phyloP scores from a whole-genome alignment of 2,888 invertebrate genomes.

The Maniola hyperantus region DNA sequence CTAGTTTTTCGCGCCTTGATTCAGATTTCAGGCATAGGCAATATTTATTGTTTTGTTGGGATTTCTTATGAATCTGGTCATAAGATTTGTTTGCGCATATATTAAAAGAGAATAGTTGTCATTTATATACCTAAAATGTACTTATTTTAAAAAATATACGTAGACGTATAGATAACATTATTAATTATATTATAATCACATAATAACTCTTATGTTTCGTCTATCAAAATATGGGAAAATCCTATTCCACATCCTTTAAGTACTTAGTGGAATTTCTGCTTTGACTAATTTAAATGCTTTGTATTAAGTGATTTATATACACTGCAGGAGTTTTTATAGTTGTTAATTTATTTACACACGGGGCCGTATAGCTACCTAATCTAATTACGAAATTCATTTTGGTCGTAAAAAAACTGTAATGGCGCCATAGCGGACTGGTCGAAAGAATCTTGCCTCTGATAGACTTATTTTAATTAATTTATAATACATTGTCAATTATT shows the following conservation, averaged over 20 bases:
- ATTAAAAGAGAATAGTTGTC: no score
- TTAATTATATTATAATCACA: no score
- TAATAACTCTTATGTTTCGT: background rate
- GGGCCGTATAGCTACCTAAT: constrained; percentile 5
- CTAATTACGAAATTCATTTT: constrained; percentile 18
- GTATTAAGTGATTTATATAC: background rate
- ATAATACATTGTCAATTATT: constrained; percentile 63
- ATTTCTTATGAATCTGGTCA: no score
- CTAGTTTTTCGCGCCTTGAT: no score
- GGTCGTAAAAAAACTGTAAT: constrained; percentile 12
- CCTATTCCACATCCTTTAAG: constrained; percentile 4
- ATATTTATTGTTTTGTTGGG: no score
- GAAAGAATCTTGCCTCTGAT: constrained; percentile 41
- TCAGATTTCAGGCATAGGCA: no score
- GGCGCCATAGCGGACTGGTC: constrained; percentile 30
- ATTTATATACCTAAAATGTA: no score
- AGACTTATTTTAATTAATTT: background rate
- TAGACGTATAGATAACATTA: no score
- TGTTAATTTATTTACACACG: constrained; percentile 14
- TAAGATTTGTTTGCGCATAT: no score
- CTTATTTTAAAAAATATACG: no score
- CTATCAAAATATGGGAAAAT: constrained; percentile 8
- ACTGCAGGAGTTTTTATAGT: background rate
- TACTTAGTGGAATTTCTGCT: constrained; percentile 11
- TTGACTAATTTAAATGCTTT: constrained; percentile 11